phyloP scores from a whole-genome alignment of 1,140 invertebrate species.

The Hycleus cichorii region DNA sequence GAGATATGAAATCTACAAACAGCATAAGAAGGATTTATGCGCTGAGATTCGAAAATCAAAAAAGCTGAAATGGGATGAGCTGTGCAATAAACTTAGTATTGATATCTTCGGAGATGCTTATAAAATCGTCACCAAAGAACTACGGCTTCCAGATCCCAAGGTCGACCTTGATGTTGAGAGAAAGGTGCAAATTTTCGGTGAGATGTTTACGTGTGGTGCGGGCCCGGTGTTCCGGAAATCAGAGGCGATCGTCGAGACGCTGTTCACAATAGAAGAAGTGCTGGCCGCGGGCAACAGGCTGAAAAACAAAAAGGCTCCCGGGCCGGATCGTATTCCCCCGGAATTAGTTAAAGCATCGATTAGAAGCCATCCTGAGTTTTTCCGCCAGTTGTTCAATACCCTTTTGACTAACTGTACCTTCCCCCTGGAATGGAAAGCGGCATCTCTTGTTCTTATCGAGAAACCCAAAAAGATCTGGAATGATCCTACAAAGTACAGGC shows the following conservation, averaged over 20 bases:
- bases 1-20: too few species aligned
- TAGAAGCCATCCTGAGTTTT: background rate
- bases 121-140: too few species aligned
- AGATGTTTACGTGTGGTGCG: background rate
- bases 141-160: too few species aligned
- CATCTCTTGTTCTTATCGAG: too few species aligned
- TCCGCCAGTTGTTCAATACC: background rate
- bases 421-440: background rate
- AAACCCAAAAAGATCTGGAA: too few species aligned
- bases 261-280: background rate
- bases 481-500: background rate
- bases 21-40: too few species aligned
- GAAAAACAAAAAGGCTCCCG: constrained; percentile 6
- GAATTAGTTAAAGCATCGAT: background rate
- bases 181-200: background rate
- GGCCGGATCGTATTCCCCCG: constrained; percentile 3
- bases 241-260: background rate
- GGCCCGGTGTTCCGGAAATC: too few species aligned
- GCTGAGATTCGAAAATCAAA: too few species aligned
- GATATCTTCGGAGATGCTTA: too few species aligned
- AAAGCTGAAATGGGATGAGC: too few species aligned
- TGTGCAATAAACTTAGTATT: too few species aligned
- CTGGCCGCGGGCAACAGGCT: background rate
- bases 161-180: background rate
- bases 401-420: background rate